Evolutionary conservation across 2,113 vertebrate genomes (phyloP).

Genomic region (Athene noctua): DNA sequence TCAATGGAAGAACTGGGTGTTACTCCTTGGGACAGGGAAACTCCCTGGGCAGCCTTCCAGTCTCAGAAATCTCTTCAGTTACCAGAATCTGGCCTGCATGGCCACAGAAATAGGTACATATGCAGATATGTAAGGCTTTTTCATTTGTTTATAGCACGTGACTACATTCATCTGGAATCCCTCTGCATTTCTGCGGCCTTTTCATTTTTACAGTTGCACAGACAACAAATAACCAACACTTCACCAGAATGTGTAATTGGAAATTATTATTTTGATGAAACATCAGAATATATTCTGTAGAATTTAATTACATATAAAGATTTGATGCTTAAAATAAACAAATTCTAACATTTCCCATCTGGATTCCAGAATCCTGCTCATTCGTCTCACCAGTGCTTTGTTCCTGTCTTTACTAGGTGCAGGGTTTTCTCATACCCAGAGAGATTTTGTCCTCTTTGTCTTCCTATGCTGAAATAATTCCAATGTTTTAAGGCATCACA

Average conservation of each 20-base stretch:
- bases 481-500: neutral
- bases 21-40: neutral
- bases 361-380: neutral
- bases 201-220: neutral
- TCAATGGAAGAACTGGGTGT: neutral
- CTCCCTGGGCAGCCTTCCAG: neutral
- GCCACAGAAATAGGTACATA: neutral
- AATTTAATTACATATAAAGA: neutral
- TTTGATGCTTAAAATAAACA: neutral
- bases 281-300: neutral
- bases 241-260: neutral
- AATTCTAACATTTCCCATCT: neutral
- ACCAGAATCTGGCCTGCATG: neutral
- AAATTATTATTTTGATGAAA: constrained; percentile 31
- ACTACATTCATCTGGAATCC: neutral
- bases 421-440: neutral
- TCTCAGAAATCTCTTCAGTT: neutral
- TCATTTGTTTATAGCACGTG: neutral
- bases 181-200: neutral
- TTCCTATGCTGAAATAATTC: neutral
- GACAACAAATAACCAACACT: neutral
- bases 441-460: neutral
- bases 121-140: neutral
- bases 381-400: neutral
- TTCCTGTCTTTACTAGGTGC: neutral